Evolutionary conservation across 2,888 invertebrate genomes (phyloP).

Genomic region (Dermolepida albohirtum): DNA sequence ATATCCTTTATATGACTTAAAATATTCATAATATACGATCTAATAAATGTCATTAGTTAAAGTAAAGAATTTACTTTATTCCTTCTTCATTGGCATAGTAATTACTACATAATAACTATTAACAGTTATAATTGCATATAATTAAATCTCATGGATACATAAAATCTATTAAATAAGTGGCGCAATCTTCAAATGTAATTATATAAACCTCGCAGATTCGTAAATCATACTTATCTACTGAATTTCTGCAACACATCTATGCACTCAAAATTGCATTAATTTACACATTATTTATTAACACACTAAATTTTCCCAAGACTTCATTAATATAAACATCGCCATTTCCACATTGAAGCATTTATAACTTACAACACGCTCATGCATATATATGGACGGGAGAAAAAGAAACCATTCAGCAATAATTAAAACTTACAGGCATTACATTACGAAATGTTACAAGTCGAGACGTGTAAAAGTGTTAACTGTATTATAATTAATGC

Average conservation of each 20-base stretch:
- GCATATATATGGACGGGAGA: too few species aligned
- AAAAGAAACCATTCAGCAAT: too few species aligned
- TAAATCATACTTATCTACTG: not conserved
- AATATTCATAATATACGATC: too few species aligned
- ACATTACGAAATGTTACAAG: slow-evolving; percentile 17
- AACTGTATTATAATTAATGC: slow-evolving; percentile 4
- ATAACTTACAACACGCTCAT: not conserved
- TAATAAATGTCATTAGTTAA: slow-evolving; percentile 21
- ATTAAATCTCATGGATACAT: not conserved
- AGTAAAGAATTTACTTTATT: slow-evolving; percentile 13
- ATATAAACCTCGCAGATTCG: too few species aligned
- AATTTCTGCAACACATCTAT: slow-evolving; percentile 11
- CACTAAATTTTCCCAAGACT: slow-evolving; percentile 14
- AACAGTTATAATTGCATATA: slow-evolving; percentile 14
- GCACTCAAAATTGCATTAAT: slow-evolving; percentile 14
- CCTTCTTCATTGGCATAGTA: slow-evolving; percentile 14
- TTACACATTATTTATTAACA: slow-evolving; percentile 9
- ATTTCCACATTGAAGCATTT: slow-evolving; percentile 7
- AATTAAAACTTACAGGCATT: slow-evolving; percentile 3
- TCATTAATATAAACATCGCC: slow-evolving; percentile 22
- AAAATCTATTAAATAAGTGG: too few species aligned
- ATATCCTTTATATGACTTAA: too few species aligned
- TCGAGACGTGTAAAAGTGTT: not conserved
- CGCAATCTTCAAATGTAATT: too few species aligned
- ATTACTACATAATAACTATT: slow-evolving; percentile 19